These are phyloP conservation scores for Eupsittula cactorum DNA, from an alignment of 2,113 vertebrate genomes.

Conservation along the genomic window DNA sequence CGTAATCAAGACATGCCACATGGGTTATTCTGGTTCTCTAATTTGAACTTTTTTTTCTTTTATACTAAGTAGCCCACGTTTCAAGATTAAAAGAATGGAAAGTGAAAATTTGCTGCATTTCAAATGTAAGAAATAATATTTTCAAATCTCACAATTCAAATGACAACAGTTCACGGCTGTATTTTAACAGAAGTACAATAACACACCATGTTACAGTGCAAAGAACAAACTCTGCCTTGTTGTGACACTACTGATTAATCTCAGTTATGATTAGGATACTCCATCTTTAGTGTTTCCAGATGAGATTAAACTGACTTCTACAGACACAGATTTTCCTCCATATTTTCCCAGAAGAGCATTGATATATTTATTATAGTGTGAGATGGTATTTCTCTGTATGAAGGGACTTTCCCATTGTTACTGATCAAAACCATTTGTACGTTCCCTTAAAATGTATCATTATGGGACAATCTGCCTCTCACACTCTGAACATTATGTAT, in stretches of 20 bases:
- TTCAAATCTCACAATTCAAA: background rate
- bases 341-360: background rate
- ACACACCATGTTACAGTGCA: background rate
- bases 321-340: background rate
- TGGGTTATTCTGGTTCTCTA: background rate
- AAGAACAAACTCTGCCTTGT: background rate
- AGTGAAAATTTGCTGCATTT: background rate
- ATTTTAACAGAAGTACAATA: background rate
- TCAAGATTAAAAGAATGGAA: background rate
- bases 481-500: background rate
- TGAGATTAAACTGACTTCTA: background rate
- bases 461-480: background rate
- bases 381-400: background rate
- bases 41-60: background rate
- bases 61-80: background rate
- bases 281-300: background rate
- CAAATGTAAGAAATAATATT: background rate
- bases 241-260: background rate
- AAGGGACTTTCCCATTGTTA: background rate
- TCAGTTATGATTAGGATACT: background rate
- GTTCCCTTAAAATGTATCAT: rapidly evolving
- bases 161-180: background rate
- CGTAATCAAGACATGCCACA: background rate
- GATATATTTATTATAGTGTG: background rate
- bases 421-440: background rate